Evolutionary conservation across 2,797 vertebrate species (phyloP), one percentile per base, ranked within the genome.

Genomic region (Dendrocincla tyrannina): DNA sequence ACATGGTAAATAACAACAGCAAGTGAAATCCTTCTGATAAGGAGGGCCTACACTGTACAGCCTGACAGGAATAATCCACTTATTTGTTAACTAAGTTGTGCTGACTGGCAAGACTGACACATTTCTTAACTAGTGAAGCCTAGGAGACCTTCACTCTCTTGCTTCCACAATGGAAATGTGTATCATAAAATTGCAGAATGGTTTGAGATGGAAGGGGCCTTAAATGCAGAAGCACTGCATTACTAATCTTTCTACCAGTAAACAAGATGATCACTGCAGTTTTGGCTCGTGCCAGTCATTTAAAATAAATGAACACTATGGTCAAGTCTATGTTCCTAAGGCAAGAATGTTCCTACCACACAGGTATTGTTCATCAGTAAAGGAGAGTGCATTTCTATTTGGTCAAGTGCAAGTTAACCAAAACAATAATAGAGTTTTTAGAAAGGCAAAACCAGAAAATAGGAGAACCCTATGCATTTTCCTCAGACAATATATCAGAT

Each of bases 221-320:
- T 63, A n/a, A 63, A 55, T 3, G 2, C 28, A 42, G n/a, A 78
- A 62, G 17, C 33, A 32, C 13, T 30, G 5, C 0, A 0, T 46
- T 59, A 35, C 8, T 70, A 35, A 70, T 56, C 39, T 78, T 30
- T 37, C 10, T 23, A 64, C 7, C 13, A 41, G 18, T 39, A 42
- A 72, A 13, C 6, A 41, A 39, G 46, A 59, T 35, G 13, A 27
- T 42, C 24, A 24, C 6, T 47, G 22, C 18, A 10, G 42, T 46
- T 88, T 89, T 55, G 35, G 13, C 23, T 63, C 8, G 4, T 75
- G 14, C 10, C 39, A 74, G 17, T 11, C 11, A 53, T 82, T 46
- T 88, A 33, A 70, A 88, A 46, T 41, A 78, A 49, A 44, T 7
- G 17, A 7, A 67, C 3, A 4, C 18, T 27, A 4, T 67, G 10